Evolutionary conservation across 2,797 vertebrate species (phyloP).

Genomic region (Phalanger gymnotis): DNA sequence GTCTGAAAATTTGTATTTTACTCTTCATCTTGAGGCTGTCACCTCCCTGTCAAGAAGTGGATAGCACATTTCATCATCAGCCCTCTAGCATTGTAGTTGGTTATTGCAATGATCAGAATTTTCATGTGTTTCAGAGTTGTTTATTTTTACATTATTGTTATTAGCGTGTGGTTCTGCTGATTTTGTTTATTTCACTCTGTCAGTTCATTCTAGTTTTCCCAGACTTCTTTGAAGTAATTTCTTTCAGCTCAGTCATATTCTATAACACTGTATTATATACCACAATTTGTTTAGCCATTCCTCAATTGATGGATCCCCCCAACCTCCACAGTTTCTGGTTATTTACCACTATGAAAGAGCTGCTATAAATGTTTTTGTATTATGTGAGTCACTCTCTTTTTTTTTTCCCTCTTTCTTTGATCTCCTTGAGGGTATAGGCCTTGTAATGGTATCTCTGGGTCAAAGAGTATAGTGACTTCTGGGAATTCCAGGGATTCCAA

Average conservation of each 20-base stretch:
- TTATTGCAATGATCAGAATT: neutral
- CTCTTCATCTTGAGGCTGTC: too few relatives aligned
- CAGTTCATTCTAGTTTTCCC: neutral
- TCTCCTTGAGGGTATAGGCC: neutral
- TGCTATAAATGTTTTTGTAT: neutral
- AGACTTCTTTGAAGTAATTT: neutral
- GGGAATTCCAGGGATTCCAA: neutral
- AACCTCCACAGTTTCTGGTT: neutral
- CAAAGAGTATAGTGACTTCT: neutral
- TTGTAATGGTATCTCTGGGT: neutral
- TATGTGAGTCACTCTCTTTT: neutral
- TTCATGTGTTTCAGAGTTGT: neutral
- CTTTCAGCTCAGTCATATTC: neutral
- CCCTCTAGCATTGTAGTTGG: neutral
- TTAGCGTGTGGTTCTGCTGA: neutral
- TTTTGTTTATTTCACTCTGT: neutral
- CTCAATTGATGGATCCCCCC: neutral
- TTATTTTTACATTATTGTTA: neutral
- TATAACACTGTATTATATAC: neutral
- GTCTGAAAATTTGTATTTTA: too few relatives aligned
- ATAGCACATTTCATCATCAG: neutral
- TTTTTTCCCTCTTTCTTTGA: neutral
- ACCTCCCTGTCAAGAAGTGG: too few relatives aligned
- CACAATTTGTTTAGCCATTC: constrained; percentile 37
- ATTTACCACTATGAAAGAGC: neutral